A percentile compares a stretch with the other conserved stretches of the same genome.
phyloP scores from a whole-genome alignment of 2,113 vertebrate species.

The Gopherus flavomarginatus region DNA sequence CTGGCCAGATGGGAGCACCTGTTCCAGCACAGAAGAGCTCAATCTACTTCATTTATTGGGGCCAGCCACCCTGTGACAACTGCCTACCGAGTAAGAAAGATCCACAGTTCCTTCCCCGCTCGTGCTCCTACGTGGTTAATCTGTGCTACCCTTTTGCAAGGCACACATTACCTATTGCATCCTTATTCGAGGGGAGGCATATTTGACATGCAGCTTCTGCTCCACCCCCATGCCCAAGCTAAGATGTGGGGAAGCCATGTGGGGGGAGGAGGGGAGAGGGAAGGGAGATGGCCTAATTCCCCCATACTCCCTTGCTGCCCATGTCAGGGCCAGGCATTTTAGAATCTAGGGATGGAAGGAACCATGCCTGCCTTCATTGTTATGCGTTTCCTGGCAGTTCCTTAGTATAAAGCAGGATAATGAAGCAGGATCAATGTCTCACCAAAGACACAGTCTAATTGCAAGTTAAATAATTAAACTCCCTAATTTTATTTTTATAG shows the following conservation, averaged over 20 bases:
- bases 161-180: neutral
- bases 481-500: neutral
- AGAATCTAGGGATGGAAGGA: neutral
- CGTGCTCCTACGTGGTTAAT: neutral
- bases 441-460: neutral
- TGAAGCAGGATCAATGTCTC: neutral
- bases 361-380: rapidly evolving
- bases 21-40: neutral
- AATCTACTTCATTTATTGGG: neutral
- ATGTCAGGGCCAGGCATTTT: neutral
- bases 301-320: neutral
- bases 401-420: neutral
- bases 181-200: neutral
- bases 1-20: neutral
- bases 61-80: neutral
- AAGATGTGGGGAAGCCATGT: rapidly evolving
- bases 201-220: neutral
- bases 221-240: neutral
- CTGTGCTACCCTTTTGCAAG: neutral
- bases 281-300: neutral
- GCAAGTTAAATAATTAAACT: constrained; percentile 17
- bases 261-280: neutral
- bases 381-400: neutral
- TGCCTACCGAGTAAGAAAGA: neutral
- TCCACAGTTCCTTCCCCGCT: neutral